Evolutionary conservation across 2,113 vertebrate genomes (phyloP).

Genomic region (Microcebus ravelobensis): DNA sequence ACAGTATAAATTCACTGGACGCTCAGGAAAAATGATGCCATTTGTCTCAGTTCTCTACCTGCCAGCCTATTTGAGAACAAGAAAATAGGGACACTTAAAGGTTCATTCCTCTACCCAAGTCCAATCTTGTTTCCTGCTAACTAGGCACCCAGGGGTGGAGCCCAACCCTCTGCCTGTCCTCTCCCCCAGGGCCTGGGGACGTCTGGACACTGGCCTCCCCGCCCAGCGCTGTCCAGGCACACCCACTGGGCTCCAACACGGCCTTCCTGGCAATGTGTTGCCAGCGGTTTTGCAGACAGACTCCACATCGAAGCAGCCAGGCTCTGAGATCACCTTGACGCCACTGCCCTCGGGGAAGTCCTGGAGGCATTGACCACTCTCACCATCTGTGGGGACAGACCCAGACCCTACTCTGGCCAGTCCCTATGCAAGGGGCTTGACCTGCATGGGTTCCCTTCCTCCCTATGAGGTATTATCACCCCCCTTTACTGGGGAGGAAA

Average conservation of each 20-base stretch:
- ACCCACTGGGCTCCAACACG: background rate
- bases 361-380: background rate
- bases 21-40: background rate
- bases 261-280: constrained; percentile 63
- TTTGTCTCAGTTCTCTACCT: background rate
- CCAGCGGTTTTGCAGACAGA: background rate
- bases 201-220: background rate
- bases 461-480: background rate
- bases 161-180: background rate
- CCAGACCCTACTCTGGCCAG: background rate
- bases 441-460: background rate
- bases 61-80: background rate
- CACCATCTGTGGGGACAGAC: background rate
- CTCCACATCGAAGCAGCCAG: constrained; percentile 28
- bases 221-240: background rate
- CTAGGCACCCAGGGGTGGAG: too few species aligned
- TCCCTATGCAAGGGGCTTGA: background rate
- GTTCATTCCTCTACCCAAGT: background rate
- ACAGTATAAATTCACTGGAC: rapidly evolving
- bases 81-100: background rate
- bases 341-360: constrained; percentile 47
- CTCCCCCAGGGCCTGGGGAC: background rate
- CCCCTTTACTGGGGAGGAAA: background rate
- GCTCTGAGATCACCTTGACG: background rate
- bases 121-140: background rate